These are phyloP conservation scores for Diglossa cyanea DNA, from an alignment of 2,797 vertebrate species.

Conservation along the genomic window DNA sequence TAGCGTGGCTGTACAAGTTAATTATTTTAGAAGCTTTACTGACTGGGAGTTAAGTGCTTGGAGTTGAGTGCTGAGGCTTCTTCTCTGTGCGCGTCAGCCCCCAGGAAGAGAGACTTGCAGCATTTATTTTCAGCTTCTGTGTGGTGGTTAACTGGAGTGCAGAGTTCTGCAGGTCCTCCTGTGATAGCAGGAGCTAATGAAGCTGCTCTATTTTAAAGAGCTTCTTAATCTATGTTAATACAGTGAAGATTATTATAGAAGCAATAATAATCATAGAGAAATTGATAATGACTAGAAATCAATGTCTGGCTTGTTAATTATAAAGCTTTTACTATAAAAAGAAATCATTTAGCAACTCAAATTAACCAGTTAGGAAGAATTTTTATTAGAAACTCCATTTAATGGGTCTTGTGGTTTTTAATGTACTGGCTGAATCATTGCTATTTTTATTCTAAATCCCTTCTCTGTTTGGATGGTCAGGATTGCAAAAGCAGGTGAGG, in stretches of 20 bases:
- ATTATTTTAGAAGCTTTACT: slow-evolving; percentile 1
- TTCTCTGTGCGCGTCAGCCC: background rate
- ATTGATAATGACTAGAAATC: slow-evolving; percentile 75
- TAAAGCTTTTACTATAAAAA: slow-evolving; percentile 76
- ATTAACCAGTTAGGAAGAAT: slow-evolving; percentile 66
- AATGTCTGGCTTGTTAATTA: slow-evolving; percentile 74
- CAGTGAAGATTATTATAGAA: slow-evolving; percentile 71
- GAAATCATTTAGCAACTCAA: slow-evolving; percentile 73
- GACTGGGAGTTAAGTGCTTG: background rate
- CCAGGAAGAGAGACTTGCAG: background rate
- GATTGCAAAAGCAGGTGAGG: background rate
- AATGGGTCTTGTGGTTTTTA: slow-evolving; percentile 27
- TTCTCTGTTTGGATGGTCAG: background rate
- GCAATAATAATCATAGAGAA: slow-evolving; percentile 75
- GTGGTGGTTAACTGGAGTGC: slow-evolving; percentile 6
- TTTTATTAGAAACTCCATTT: slow-evolving; percentile 67
- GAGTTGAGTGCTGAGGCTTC: background rate
- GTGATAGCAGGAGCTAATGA: slow-evolving; percentile 67
- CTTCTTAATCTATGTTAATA: slow-evolving; percentile 73
- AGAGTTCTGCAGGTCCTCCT: slow-evolving; percentile 34
- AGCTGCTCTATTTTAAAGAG: slow-evolving; percentile 66
- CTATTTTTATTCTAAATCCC: slow-evolving; percentile 25
- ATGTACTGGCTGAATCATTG: background rate
- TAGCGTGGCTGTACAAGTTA: background rate
- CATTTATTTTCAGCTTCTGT: slow-evolving; percentile 35